Percentiles rank a stretch among this genome's conserved stretches.
Evolutionary conservation across 2,113 vertebrate genomes (phyloP).

Genomic region (Verasper variegatus): DNA sequence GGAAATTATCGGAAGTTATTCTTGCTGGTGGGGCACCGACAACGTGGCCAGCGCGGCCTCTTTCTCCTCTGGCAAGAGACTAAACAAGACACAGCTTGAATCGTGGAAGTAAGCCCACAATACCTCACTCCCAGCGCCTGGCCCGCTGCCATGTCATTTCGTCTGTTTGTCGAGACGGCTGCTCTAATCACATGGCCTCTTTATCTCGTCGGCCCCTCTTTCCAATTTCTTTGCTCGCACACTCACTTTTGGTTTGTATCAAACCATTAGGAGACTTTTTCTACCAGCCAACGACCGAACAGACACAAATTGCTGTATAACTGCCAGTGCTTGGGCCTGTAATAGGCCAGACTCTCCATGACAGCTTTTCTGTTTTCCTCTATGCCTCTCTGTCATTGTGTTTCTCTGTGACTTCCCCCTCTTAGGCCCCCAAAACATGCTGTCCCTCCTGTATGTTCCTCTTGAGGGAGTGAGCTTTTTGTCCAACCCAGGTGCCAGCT

Average conservation of each 20-base stretch:
- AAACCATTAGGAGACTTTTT: slow-evolving; percentile 54
- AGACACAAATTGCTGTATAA: slow-evolving; percentile 40
- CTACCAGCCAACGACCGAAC: slow-evolving; percentile 35
- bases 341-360: slow-evolving; percentile 31
- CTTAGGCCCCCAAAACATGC: slow-evolving; percentile 27
- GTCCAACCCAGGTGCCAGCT: slow-evolving; percentile 41
- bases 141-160: slow-evolving; percentile 49
- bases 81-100: slow-evolving; percentile 63
- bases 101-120: slow-evolving; percentile 48
- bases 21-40: slow-evolving; percentile 35
- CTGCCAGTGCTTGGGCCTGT: slow-evolving; percentile 29
- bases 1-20: slow-evolving; percentile 35
- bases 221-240: slow-evolving; percentile 41
- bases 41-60: slow-evolving; percentile 34
- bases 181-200: slow-evolving; percentile 61
- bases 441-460: slow-evolving; percentile 34
- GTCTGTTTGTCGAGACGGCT: slow-evolving; percentile 52
- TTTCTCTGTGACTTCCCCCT: slow-evolving; percentile 9
- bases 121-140: slow-evolving; percentile 46
- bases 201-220: slow-evolving; percentile 40
- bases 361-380: slow-evolving; percentile 23
- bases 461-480: slow-evolving; percentile 50
- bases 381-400: slow-evolving; percentile 7
- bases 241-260: slow-evolving; percentile 57
- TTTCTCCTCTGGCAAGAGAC: slow-evolving; percentile 61